phyloP scores from a whole-genome alignment of 2,797 vertebrate species.

The Betta splendens region DNA sequence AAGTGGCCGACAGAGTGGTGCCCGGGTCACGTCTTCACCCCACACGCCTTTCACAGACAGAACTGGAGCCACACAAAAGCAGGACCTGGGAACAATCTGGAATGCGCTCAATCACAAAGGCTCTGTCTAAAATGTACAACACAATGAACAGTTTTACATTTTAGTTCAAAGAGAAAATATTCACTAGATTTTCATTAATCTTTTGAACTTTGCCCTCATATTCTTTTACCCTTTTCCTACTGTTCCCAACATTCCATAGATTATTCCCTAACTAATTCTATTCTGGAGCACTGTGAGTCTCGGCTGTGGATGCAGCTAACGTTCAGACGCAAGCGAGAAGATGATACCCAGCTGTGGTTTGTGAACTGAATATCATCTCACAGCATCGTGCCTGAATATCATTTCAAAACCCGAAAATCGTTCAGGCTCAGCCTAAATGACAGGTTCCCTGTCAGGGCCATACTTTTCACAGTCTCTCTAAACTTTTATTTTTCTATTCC shows the following conservation, averaged over 20 bases:
- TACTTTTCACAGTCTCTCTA: constrained; percentile 10
- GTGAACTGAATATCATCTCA: constrained; percentile 35
- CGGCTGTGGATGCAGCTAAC: not conserved
- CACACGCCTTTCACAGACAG: too few species aligned
- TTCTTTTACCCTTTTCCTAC: too few species aligned
- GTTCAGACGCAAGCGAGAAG: constrained; percentile 24
- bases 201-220: constrained; percentile 14
- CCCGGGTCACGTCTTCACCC: too few species aligned
- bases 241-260: constrained; percentile 1
- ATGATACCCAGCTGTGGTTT: constrained; percentile 31
- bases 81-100: constrained; percentile 4
- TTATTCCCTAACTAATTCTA: not conserved
- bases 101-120: not conserved
- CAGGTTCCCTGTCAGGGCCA: constrained; percentile 2
- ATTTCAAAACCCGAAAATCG: constrained; percentile 12
- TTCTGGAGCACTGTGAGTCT: constrained; percentile 8
- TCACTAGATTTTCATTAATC: not conserved
- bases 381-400: constrained; percentile 16
- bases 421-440: not conserved
- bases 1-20: too few species aligned
- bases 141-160: too few species aligned
- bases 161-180: not conserved
- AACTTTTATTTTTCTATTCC: not conserved
- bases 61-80: not conserved
- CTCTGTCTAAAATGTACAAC: not conserved